Evolutionary conservation across 2,888 invertebrate species (phyloP).

Genomic region (Erebia palarica): DNA sequence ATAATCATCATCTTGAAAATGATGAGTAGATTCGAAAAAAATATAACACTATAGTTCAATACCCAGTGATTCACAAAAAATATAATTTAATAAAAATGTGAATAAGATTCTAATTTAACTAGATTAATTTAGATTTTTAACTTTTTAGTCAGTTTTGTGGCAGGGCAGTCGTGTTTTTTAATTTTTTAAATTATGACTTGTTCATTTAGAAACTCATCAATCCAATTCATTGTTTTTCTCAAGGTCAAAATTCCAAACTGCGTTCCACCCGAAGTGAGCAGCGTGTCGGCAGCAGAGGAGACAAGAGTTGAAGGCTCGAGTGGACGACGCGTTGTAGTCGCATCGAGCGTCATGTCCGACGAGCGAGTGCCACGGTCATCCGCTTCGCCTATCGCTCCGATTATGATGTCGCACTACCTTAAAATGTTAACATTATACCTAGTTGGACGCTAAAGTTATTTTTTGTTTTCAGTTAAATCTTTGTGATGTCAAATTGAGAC

Average conservation of each 20-base stretch:
- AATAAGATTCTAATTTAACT: too few species aligned
- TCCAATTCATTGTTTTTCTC: constrained; percentile 22
- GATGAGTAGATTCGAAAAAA: too few species aligned
- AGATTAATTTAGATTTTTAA: too few species aligned
- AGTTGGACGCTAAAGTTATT: constrained; percentile 22
- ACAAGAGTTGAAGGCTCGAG: constrained; percentile 66
- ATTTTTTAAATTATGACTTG: too few species aligned
- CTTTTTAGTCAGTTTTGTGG: too few species aligned
- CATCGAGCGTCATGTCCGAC: constrained; percentile 86
- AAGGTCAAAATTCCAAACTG: constrained; percentile 70
- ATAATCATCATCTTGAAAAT: too few species aligned
- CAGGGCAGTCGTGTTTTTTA: too few species aligned
- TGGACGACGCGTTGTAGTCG: constrained; percentile 83
- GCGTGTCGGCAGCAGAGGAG: constrained; percentile 66
- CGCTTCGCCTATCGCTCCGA: constrained; percentile 52
- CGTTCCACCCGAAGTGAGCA: constrained; percentile 79
- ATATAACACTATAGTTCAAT: too few species aligned
- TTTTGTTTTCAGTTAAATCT: constrained; percentile 24
- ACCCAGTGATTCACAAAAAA: too few species aligned
- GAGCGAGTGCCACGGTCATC: constrained; percentile 72
- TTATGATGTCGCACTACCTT: constrained; percentile 41
- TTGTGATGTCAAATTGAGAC: constrained; percentile 35
- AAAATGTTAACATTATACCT: constrained; percentile 29
- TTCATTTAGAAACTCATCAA: too few species aligned
- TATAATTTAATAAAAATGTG: too few species aligned